Conservation (phyloP, 2,113 vertebrate species). For the Nesogale talazaci region DNA sequence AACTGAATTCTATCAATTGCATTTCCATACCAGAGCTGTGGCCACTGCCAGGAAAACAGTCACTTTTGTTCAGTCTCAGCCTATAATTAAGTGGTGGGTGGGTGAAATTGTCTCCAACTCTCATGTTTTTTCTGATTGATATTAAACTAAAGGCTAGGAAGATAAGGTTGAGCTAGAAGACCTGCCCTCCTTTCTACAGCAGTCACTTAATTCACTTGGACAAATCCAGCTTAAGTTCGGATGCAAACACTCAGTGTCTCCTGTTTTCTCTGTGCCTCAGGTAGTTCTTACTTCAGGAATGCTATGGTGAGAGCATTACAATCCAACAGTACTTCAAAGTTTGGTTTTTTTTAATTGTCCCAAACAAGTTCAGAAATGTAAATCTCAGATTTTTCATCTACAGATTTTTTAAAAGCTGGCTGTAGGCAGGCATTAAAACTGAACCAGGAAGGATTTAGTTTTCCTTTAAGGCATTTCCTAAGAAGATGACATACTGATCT, state of each 20-base stretch:
- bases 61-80: not conserved
- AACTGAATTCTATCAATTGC: not conserved
- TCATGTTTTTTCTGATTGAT: not conserved
- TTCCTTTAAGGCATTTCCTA: not conserved
- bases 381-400: not conserved
- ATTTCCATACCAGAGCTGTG: not conserved
- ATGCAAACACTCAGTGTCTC: not conserved
- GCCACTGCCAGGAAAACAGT: not conserved
- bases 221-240: not conserved
- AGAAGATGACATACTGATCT: not conserved
- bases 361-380: not conserved
- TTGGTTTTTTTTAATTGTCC: not conserved
- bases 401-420: not conserved
- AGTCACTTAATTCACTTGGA: not conserved
- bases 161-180: not conserved
- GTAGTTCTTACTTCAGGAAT: not conserved
- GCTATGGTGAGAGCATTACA: not conserved
- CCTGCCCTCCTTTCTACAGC: not conserved
- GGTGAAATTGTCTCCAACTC: not conserved
- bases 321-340: not conserved
- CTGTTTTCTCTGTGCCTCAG: not conserved
- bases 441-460: not conserved
- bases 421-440: not conserved
- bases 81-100: not conserved
- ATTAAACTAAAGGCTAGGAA: not conserved